phyloP scores from a whole-genome alignment of 2,888 invertebrate species.

The Camptogramma bilineatum region DNA sequence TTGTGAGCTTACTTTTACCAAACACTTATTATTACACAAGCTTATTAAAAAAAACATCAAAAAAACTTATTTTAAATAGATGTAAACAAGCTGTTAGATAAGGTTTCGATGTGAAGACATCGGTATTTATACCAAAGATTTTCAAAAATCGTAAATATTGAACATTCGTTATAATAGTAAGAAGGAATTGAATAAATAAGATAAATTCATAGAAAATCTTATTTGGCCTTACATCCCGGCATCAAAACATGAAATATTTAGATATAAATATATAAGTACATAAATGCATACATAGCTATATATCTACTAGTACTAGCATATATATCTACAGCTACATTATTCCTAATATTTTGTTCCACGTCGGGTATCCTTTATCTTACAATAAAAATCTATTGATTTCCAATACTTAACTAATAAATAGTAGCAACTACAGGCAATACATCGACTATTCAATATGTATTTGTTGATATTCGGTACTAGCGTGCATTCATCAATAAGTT shows the following conservation, averaged over 20 bases:
- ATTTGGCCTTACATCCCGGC: constrained; percentile 5
- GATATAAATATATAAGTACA: constrained; percentile 10
- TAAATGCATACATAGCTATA: constrained; percentile 5
- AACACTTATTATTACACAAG: constrained; percentile 26
- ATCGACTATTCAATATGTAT: constrained; percentile 3
- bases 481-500: constrained; percentile 27
- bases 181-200: not conserved
- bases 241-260: constrained; percentile 10
- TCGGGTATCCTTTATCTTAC: constrained; percentile 29
- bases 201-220: not conserved
- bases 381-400: constrained; percentile 11
- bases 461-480: constrained; percentile 12
- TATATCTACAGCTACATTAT: constrained; percentile 29
- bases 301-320: no score
- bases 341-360: constrained; percentile 35
- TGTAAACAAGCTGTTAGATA: constrained; percentile 10
- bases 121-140: not conserved
- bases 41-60: constrained; percentile 11
- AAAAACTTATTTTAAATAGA: constrained; percentile 11
- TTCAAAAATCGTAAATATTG: not conserved
- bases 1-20: constrained; percentile 15
- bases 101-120: not conserved
- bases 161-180: not conserved
- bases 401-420: constrained; percentile 13
- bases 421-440: constrained; percentile 18